Conservation (phyloP, 2,797 vertebrate species). For the Micromesistius poutassou region DNA sequence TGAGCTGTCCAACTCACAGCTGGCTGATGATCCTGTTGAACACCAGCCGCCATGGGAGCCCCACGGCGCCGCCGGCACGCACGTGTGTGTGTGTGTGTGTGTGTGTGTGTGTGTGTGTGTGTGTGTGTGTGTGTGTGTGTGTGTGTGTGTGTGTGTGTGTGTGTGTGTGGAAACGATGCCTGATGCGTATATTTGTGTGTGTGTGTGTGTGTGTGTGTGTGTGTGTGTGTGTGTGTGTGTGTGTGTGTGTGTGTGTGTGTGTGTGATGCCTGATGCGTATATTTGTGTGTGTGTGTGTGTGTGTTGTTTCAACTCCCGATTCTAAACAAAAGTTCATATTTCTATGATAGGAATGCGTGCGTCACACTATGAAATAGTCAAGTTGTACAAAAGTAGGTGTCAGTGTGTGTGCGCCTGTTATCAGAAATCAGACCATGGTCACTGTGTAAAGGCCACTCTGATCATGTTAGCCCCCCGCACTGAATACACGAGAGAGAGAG, state of each 20-base stretch:
- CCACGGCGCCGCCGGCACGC: conserved; percentile 56
- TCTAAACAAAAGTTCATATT: neutral
- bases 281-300: conserved; percentile 39
- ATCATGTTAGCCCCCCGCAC: neutral
- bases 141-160: conserved; percentile 36
- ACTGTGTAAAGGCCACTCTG: neutral
- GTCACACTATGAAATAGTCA: too few relatives aligned
- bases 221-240: conserved; percentile 36
- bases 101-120: conserved; percentile 42
- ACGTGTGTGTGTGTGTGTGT: conserved; percentile 47
- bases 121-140: conserved; percentile 4
- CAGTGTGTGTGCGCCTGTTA: neutral
- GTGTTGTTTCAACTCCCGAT: neutral
- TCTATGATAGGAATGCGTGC: neutral
- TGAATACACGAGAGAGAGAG: neutral
- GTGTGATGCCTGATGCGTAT: conserved; percentile 28
- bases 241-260: conserved; percentile 39
- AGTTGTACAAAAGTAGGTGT: conserved; percentile 31
- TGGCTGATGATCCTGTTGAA: conserved; percentile 84
- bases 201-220: conserved; percentile 5
- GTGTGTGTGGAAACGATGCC: conserved; percentile 23
- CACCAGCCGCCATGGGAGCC: conserved; percentile 74
- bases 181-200: too few relatives aligned
- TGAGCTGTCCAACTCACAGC: conserved; percentile 81
- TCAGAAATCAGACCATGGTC: conserved; percentile 6